A percentile compares a stretch with the other conserved stretches of the same genome.
These are phyloP conservation scores for Resseliella maxima DNA, from an alignment of 2,888 invertebrate genomes.

Conservation along the genomic window DNA sequence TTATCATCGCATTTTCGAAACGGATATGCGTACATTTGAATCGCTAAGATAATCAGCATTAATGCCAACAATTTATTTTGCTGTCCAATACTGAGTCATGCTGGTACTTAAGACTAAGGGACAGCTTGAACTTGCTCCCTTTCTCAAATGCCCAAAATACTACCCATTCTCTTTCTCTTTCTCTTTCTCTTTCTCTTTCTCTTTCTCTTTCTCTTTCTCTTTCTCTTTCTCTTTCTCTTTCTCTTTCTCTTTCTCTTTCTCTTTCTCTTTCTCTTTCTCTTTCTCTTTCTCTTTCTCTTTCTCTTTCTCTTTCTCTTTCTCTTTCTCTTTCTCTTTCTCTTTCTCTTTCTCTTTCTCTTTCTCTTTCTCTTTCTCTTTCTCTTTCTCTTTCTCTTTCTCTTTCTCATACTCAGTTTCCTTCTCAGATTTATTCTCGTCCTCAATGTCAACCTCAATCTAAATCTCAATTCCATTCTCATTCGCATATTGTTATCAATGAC, in stretches of 20 bases:
- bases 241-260: too few species aligned
- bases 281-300: too few species aligned
- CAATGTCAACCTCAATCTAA: background rate
- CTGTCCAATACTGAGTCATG: background rate
- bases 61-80: conserved; percentile 42
- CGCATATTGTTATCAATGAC: background rate
- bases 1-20: too few species aligned
- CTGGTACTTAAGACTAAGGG: background rate
- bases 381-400: background rate
- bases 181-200: too few species aligned
- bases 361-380: background rate
- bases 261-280: background rate
- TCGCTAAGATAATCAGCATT: background rate
- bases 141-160: too few species aligned
- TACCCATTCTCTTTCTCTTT: too few species aligned
- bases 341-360: too few species aligned
- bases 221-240: too few species aligned
- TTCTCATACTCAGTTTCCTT: background rate
- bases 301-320: background rate
- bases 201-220: background rate
- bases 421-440: too few species aligned
- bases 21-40: too few species aligned
- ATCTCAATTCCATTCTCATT: background rate
- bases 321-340: background rate
- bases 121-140: too few species aligned